These are phyloP conservation scores for Cerastis rubricosa DNA, from an alignment of 2,888 invertebrate species.

Conservation along the genomic window DNA sequence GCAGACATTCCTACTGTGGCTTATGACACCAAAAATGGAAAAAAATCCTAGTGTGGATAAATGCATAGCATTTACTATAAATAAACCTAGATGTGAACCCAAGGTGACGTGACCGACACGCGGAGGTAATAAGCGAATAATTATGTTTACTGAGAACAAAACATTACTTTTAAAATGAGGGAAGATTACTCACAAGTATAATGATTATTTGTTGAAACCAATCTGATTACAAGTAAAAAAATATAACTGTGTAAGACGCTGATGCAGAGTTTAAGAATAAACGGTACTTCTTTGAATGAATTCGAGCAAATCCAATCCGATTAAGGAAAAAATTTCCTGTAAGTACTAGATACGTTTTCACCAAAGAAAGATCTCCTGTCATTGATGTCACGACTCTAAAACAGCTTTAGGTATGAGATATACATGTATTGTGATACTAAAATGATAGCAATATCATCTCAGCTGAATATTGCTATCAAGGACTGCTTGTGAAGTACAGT, in stretches of 20 bases:
- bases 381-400: not conserved
- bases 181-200: slow-evolving; percentile 40
- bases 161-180: slow-evolving; percentile 53
- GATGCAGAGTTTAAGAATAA: not conserved
- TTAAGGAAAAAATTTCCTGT: slow-evolving; percentile 5
- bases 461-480: not conserved
- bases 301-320: not conserved
- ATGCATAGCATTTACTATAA: slow-evolving; percentile 25
- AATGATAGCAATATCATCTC: not conserved
- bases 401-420: not conserved
- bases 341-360: not conserved
- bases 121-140: slow-evolving; percentile 60
- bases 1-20: not conserved
- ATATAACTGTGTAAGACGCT: not conserved
- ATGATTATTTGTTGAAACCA: slow-evolving; percentile 30
- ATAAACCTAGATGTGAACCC: slow-evolving; percentile 59
- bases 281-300: slow-evolving; percentile 6
- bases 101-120: slow-evolving; percentile 55
- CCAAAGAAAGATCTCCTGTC: not conserved
- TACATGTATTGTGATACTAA: not conserved
- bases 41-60: slow-evolving; percentile 12
- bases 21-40: not conserved
- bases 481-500: not conserved
- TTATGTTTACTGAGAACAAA: slow-evolving; percentile 58
- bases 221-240: slow-evolving; percentile 12